Conservation (phyloP, 2,888 invertebrate species). For the Drosophila lutescens region DNA sequence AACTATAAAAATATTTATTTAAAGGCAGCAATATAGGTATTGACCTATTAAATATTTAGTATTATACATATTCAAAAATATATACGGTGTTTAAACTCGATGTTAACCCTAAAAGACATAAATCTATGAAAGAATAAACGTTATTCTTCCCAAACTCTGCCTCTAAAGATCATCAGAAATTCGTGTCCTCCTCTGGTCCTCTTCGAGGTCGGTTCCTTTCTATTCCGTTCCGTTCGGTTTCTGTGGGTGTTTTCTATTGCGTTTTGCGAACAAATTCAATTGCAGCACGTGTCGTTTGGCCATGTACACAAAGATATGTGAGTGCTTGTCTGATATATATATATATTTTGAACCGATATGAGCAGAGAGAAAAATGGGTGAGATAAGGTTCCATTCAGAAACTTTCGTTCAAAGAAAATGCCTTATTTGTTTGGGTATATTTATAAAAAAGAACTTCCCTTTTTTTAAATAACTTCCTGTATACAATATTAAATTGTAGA, state of each 20-base stretch:
- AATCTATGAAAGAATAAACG: neutral
- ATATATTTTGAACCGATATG: conserved; percentile 3
- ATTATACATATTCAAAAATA: no score
- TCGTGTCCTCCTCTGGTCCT: conserved; percentile 18
- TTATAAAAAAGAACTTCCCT: no score
- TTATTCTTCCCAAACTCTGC: neutral
- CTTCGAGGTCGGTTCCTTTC: conserved; percentile 18
- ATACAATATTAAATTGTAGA: no score
- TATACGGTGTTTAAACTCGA: no score
- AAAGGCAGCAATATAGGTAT: neutral
- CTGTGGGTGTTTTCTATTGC: conserved; percentile 72
- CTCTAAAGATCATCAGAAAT: conserved; percentile 25
- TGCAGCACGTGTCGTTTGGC: conserved; percentile 74
- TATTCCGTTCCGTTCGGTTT: conserved; percentile 25
- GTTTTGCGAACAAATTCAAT: conserved; percentile 77
- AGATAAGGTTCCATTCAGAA: no score
- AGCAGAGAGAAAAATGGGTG: neutral
- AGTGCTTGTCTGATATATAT: conserved; percentile 23
- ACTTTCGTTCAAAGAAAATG: no score
- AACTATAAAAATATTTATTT: neutral
- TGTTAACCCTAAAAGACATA: no score
- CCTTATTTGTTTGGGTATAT: no score
- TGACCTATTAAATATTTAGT: neutral
- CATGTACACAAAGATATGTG: conserved; percentile 55
- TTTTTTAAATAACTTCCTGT: no score